phyloP scores from a whole-genome alignment of 2,797 vertebrate genomes.

The Eutrigla gurnardus region DNA sequence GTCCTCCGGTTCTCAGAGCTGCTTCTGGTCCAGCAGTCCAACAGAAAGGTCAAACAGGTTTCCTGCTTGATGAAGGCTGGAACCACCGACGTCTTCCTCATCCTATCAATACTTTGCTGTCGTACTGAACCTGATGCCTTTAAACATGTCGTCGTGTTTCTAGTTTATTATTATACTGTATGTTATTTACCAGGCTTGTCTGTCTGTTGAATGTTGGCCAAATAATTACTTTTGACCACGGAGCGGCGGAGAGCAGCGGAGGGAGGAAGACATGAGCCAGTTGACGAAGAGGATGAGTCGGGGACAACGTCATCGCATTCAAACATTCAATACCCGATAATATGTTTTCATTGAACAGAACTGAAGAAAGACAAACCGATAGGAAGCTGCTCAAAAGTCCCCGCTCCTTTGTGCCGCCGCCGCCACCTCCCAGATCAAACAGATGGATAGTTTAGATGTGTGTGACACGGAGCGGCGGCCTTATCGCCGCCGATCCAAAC shows the following conservation, averaged over 20 bases:
- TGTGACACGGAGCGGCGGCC: slow-evolving; percentile 40
- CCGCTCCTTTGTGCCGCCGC: slow-evolving; percentile 23
- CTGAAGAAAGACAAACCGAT: not conserved
- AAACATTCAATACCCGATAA: no score
- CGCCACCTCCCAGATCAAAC: not conserved
- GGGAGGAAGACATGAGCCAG: no score
- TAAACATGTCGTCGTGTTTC: no score
- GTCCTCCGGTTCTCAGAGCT: slow-evolving; percentile 15
- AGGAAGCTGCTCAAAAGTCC: not conserved
- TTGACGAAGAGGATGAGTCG: no score
- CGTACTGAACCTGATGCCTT: no score
- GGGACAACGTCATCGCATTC: no score
- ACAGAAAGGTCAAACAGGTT: not conserved
- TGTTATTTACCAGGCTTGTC: no score
- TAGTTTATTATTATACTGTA: no score
- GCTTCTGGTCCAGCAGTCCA: slow-evolving; percentile 24
- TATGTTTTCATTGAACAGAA: slow-evolving; percentile 7
- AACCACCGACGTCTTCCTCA: not conserved
- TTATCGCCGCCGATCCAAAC: slow-evolving; percentile 65
- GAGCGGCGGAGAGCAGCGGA: no score
- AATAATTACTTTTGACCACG: no score
- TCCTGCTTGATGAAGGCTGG: not conserved
- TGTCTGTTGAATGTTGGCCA: no score
- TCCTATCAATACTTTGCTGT: not conserved
- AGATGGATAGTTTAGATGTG: slow-evolving; percentile 63